A percentile compares a stretch with the other conserved stretches of the same genome.
phyloP scores from a whole-genome alignment of 2,113 vertebrate genomes.

The Lonchura striata region DNA sequence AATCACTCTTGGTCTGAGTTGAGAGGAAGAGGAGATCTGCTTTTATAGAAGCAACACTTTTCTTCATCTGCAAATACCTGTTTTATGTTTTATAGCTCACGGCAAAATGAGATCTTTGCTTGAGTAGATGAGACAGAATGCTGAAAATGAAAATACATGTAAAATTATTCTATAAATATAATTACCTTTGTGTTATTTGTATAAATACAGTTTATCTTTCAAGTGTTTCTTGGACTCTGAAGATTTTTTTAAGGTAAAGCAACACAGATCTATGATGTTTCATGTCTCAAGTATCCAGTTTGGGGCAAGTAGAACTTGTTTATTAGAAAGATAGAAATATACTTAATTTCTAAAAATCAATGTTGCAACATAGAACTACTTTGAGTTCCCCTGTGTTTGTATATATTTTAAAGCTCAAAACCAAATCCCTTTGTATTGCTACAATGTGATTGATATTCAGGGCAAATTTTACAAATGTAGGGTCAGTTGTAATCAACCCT shows the following conservation, averaged over 20 bases:
- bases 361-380: background rate
- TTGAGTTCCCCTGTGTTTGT: background rate
- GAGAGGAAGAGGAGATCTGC: background rate
- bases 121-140: background rate
- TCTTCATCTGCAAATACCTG: background rate
- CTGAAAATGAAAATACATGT: background rate
- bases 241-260: background rate
- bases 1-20: background rate
- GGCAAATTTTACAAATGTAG: background rate
- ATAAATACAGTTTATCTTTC: background rate
- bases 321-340: background rate
- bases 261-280: background rate
- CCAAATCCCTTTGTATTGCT: background rate
- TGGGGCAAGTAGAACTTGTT: background rate
- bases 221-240: background rate
- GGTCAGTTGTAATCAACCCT: background rate
- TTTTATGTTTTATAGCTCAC: background rate
- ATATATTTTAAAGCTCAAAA: background rate
- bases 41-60: background rate
- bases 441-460: background rate
- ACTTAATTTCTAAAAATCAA: background rate
- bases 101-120: background rate
- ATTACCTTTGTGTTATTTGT: background rate
- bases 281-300: background rate
- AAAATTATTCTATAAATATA: background rate